Evolutionary conservation across 2,113 vertebrate genomes (phyloP).

Genomic region (Xiphophorus couchianus): DNA sequence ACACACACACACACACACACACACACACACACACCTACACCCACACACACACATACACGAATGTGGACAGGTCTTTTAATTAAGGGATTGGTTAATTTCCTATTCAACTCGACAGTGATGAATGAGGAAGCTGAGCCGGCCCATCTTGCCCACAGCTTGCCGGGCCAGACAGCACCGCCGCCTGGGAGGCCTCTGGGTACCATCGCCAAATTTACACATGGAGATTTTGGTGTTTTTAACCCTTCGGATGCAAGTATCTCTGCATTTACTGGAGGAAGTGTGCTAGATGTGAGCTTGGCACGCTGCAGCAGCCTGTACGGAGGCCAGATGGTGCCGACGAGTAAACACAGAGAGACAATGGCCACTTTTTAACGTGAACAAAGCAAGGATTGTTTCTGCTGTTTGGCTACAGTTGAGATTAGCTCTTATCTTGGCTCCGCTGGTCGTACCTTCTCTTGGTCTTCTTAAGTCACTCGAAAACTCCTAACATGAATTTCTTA

Average conservation of each 20-base stretch:
- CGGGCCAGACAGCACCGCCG: conserved; percentile 38
- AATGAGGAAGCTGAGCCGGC: conserved; percentile 59
- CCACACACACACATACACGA: conserved; percentile 2
- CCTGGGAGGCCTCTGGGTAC: conserved; percentile 54
- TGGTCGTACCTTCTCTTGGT: background rate
- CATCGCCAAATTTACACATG: conserved; percentile 43
- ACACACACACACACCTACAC: background rate
- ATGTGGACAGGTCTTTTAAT: conserved; percentile 73
- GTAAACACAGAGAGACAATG: conserved; percentile 53
- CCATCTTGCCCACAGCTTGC: conserved; percentile 47
- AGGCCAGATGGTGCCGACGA: conserved; percentile 31
- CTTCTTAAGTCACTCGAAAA: conserved; percentile 1
- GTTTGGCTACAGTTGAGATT: conserved; percentile 9
- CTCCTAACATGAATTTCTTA: background rate
- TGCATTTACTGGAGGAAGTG: conserved; percentile 9
- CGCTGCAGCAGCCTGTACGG: conserved; percentile 9
- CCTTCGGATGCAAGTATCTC: conserved; percentile 5
- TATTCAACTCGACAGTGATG: conserved; percentile 77
- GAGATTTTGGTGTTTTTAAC: conserved; percentile 41
- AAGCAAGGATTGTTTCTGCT: conserved; percentile 31
- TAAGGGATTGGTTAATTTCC: conserved; percentile 79
- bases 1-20: background rate
- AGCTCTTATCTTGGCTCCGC: conserved; percentile 20
- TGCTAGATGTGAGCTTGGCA: background rate
- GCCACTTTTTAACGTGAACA: conserved; percentile 29